phyloP scores from a whole-genome alignment of 2,888 invertebrate genomes.

The Philereme vetulata region DNA sequence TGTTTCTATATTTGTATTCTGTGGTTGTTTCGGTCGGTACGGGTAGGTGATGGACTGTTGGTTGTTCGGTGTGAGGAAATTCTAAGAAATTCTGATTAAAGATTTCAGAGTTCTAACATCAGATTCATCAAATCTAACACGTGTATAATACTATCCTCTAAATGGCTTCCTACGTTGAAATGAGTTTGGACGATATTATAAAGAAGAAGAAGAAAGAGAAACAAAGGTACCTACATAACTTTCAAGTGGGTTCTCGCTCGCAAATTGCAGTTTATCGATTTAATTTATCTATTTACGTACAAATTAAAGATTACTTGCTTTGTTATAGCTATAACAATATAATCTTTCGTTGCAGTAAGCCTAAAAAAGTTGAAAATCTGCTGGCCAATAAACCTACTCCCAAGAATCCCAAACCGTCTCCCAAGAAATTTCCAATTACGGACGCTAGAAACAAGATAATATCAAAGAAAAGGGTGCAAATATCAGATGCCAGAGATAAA shows the following conservation, averaged over 20 bases:
- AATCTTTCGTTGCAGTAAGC: conserved; percentile 36
- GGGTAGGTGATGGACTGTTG: too few relatives aligned
- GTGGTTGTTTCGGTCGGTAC: too few relatives aligned
- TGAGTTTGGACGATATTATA: conserved; percentile 80
- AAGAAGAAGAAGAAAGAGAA: conserved; percentile 67
- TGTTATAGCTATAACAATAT: not conserved
- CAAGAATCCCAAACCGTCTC: conserved; percentile 30
- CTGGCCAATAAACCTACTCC: conserved; percentile 39
- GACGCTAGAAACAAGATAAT: conserved; percentile 92
- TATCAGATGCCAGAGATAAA: conserved; percentile 92
- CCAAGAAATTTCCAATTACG: conserved; percentile 52
- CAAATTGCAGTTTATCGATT: not conserved
- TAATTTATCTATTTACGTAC: not conserved
- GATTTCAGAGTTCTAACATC: not conserved
- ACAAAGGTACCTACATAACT: conserved; percentile 48
- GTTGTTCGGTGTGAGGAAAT: too few relatives aligned
- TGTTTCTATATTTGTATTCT: too few relatives aligned
- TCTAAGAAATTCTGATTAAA: too few relatives aligned
- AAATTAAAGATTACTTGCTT: too few relatives aligned
- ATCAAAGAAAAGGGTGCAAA: conserved; percentile 89
- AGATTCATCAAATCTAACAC: not conserved
- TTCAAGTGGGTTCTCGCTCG: not conserved
- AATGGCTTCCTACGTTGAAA: conserved; percentile 70
- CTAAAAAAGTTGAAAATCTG: conserved; percentile 38
- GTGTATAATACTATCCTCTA: not conserved